These are phyloP conservation scores for Tiliacea citrago DNA, from an alignment of 2,888 invertebrate genomes.

Conservation along the genomic window DNA sequence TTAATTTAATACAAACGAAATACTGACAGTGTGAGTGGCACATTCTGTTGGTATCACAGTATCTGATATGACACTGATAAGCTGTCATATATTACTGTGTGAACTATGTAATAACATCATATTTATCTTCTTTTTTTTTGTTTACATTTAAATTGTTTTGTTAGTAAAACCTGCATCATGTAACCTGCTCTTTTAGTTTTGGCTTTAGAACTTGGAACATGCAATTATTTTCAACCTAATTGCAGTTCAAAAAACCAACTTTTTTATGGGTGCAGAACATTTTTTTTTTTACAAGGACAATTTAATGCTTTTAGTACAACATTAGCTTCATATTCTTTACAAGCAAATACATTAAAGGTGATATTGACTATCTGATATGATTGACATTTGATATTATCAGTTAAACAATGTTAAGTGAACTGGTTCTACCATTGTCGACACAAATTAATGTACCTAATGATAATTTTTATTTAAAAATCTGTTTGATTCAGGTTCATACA, in stretches of 20 bases:
- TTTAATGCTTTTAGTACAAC: conserved; percentile 8
- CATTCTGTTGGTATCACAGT: neutral
- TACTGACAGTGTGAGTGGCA: neutral
- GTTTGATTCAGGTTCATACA: conserved; percentile 26
- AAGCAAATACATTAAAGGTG: conserved; percentile 28
- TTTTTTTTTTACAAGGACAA: too few species aligned
- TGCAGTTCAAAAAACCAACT: neutral
- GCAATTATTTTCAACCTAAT: too few species aligned
- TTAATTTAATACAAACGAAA: conserved; percentile 1
- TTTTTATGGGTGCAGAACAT: neutral
- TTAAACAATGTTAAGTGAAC: conserved; percentile 17
- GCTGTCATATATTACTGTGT: neutral
- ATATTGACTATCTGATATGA: conserved; percentile 21
- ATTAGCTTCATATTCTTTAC: conserved; percentile 5
- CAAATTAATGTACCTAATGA: neutral
- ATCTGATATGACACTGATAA: conserved; percentile 17
- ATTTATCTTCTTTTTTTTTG: neutral
- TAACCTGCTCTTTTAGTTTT: too few species aligned
- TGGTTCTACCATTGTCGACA: conserved; percentile 22
- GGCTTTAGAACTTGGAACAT: too few species aligned
- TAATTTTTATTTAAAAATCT: conserved; percentile 6
- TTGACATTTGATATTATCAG: conserved; percentile 40
- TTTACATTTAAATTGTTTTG: neutral
- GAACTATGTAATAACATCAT: neutral
- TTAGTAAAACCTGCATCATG: neutral